Percentiles rank a stretch among this genome's conserved stretches.
Evolutionary conservation across 2,888 invertebrate genomes (phyloP).

Genomic region (Platypus cylindrus): DNA sequence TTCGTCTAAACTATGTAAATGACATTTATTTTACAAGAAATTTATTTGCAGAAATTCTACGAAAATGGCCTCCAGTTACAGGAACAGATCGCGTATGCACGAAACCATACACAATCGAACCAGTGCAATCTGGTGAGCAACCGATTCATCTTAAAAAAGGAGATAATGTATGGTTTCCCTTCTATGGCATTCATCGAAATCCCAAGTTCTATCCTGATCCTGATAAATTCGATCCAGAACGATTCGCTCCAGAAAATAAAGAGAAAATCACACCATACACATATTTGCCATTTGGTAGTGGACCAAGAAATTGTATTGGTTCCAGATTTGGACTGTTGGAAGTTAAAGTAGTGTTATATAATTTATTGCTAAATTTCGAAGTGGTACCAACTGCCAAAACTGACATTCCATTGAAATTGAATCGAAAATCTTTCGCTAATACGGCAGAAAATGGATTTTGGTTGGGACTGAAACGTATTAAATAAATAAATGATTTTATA

Average conservation of each 20-base stretch:
- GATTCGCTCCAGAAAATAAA: conserved; percentile 41
- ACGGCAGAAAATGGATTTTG: conserved; percentile 9
- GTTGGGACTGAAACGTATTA: conserved; percentile 6
- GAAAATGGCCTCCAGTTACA: conserved; percentile 21
- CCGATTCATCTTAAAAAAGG: conserved; percentile 21
- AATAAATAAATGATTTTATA: too few relatives aligned
- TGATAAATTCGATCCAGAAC: conserved; percentile 26
- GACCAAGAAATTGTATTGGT: conserved; percentile 51
- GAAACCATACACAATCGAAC: conserved; percentile 32
- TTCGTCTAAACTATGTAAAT: too few relatives aligned
- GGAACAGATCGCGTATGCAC: conserved; percentile 36
- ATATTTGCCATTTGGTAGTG: conserved; percentile 32
- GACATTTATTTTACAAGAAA: too few relatives aligned
- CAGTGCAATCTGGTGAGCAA: conserved; percentile 17
- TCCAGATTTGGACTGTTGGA: conserved; percentile 25
- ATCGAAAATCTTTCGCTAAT: conserved; percentile 12
- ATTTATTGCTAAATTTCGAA: conserved; percentile 21
- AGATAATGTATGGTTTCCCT: conserved; percentile 25
- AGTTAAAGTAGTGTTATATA: conserved; percentile 20
- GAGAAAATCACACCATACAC: conserved; percentile 35
- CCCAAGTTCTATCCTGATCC: conserved; percentile 24
- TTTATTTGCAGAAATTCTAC: conserved; percentile 16
- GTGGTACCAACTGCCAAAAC: conserved; percentile 21
- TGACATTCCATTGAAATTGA: conserved; percentile 20
- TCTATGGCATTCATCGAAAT: conserved; percentile 24